These are phyloP conservation scores for Nomada hirtipes DNA, from an alignment of 2,888 invertebrate genomes.

Conservation along the genomic window DNA sequence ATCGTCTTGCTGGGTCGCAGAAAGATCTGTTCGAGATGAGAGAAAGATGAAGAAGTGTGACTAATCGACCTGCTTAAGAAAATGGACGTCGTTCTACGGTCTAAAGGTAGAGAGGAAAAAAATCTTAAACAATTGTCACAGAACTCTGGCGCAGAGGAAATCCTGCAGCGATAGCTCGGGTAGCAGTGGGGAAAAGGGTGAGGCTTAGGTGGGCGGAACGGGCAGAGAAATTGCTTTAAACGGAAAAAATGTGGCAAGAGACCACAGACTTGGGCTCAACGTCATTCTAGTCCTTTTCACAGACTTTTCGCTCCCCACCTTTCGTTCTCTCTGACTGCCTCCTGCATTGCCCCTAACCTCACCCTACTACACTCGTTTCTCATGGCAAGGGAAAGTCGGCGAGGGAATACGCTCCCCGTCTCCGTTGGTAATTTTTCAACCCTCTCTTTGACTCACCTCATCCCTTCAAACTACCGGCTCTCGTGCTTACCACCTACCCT, in stretches of 20 bases:
- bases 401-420: constrained; percentile 59
- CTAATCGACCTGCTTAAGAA: constrained; percentile 70
- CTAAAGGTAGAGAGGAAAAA: constrained; percentile 37
- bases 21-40: not conserved
- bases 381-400: constrained; percentile 38
- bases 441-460: constrained; percentile 63
- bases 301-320: constrained; percentile 6
- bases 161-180: constrained; percentile 27
- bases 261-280: constrained; percentile 41
- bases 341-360: not conserved
- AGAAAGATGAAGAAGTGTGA: constrained; percentile 56
- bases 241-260: constrained; percentile 67
- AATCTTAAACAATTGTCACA: constrained; percentile 75
- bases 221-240: constrained; percentile 74
- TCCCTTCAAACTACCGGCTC: constrained; percentile 52
- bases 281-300: constrained; percentile 41
- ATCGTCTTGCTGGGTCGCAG: constrained; percentile 7
- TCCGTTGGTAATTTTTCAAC: constrained; percentile 73
- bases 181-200: constrained; percentile 31
- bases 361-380: constrained; percentile 42
- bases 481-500: constrained; percentile 34
- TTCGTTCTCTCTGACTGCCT: not conserved
- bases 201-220: constrained; percentile 47
- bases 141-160: constrained; percentile 40
- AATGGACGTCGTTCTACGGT: constrained; percentile 49